Percentiles rank a stretch among this genome's conserved stretches.
Conservation (phyloP, 2,888 invertebrate species). For the Andrena trimmerana region DNA sequence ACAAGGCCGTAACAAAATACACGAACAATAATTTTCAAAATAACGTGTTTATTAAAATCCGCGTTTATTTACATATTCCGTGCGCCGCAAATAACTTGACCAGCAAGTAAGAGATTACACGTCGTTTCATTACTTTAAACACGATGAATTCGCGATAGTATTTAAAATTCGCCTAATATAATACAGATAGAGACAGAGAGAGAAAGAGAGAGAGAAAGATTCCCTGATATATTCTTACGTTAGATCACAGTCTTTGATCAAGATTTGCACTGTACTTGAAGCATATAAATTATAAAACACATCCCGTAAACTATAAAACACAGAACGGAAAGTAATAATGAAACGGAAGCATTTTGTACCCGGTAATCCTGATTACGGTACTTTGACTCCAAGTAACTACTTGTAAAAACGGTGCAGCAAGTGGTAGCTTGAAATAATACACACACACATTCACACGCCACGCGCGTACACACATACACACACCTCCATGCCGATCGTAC, state of each 20-base stretch:
- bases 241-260: conserved; percentile 61
- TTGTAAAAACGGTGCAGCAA: background rate
- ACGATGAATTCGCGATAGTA: background rate
- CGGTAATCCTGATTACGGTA: background rate
- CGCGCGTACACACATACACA: background rate
- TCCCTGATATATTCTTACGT: conserved; percentile 24
- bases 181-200: too few species aligned
- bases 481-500: background rate
- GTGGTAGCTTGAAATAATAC: background rate
- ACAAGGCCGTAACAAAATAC: conserved; percentile 20
- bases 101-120: conserved; percentile 71
- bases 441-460: background rate
- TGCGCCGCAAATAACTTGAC: conserved; percentile 67
- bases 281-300: background rate
- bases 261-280: conserved; percentile 25
- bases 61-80: conserved; percentile 22
- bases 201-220: background rate
- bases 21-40: conserved; percentile 52
- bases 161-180: conserved; percentile 6
- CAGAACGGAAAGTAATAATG: conserved; percentile 28
- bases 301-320: background rate
- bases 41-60: conserved; percentile 60
- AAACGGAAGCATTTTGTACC: conserved; percentile 45
- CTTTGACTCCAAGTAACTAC: background rate
- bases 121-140: background rate